Evolutionary conservation across 2,888 invertebrate species (phyloP).

Genomic region (Eupithecia insigniata): DNA sequence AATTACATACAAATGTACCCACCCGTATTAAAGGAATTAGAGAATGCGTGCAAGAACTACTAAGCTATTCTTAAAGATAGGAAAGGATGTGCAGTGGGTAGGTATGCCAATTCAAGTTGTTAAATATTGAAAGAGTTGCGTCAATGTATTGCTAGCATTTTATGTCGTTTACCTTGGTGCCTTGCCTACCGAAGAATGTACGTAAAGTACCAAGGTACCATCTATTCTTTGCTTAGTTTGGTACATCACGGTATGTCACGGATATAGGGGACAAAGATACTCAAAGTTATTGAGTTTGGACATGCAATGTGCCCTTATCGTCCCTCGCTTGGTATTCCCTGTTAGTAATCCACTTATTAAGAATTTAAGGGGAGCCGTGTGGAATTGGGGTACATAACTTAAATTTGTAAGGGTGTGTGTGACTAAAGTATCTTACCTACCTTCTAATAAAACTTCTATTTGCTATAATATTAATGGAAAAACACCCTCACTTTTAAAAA

Average conservation of each 20-base stretch:
- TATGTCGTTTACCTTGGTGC: slow-evolving; percentile 5
- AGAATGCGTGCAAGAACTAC: slow-evolving; percentile 49
- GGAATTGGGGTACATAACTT: slow-evolving; percentile 47
- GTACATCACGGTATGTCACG: slow-evolving; percentile 1
- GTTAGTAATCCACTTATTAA: slow-evolving; percentile 60
- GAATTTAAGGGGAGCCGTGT: slow-evolving; percentile 48
- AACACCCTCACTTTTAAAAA: neutral
- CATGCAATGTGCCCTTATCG: slow-evolving; percentile 44
- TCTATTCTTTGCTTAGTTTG: slow-evolving; percentile 3
- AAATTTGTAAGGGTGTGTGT: neutral
- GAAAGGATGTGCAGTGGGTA: slow-evolving; percentile 17
- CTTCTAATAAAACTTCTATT: neutral
- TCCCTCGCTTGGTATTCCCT: slow-evolving; percentile 57
- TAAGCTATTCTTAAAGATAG: slow-evolving; percentile 8
- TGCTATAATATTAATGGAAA: neutral
- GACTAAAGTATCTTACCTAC: neutral
- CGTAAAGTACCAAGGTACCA: neutral
- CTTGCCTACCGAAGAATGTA: neutral
- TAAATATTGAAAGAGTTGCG: slow-evolving; percentile 3
- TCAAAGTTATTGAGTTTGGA: slow-evolving; percentile 22
- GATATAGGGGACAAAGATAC: slow-evolving; percentile 10
- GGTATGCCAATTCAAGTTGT: slow-evolving; percentile 19
- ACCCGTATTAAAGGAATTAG: slow-evolving; percentile 40
- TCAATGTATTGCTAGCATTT: neutral
- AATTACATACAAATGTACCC: slow-evolving; percentile 46